Evolutionary conservation across 2,113 vertebrate genomes (phyloP).

Genomic region (Miniopterus natalensis): DNA sequence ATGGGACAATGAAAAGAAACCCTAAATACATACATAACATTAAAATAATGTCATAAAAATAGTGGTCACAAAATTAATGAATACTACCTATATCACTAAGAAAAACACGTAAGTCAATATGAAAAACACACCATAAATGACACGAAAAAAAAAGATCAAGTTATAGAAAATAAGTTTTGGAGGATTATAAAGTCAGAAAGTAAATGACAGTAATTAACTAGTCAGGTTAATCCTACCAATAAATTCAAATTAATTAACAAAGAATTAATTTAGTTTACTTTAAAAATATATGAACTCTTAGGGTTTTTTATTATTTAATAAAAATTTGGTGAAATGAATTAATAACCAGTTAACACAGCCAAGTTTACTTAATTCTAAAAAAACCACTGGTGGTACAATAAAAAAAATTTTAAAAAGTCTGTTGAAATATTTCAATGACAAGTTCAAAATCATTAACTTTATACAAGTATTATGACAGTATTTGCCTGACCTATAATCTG

Average conservation of each 20-base stretch:
- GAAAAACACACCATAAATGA: not conserved
- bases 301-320: not conserved
- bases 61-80: not conserved
- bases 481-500: not conserved
- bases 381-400: not conserved
- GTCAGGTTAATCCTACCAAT: not conserved
- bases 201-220: not conserved
- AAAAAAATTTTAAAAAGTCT: not conserved
- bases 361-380: not conserved
- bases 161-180: not conserved
- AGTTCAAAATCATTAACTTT: slow-evolving; percentile 23
- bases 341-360: not conserved
- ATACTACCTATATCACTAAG: not conserved
- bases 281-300: not conserved
- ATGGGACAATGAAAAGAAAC: not conserved
- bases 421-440: not conserved
- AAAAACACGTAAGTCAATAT: not conserved
- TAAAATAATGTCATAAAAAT: slow-evolving; percentile 44
- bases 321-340: not conserved
- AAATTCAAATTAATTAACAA: slow-evolving; percentile 3
- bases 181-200: not conserved
- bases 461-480: not conserved
- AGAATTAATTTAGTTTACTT: not conserved
- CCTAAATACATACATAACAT: not conserved
- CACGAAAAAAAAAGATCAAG: not conserved